Evolutionary conservation across 2,797 vertebrate genomes (phyloP).

Genomic region (Dendrocincla tyrannina): DNA sequence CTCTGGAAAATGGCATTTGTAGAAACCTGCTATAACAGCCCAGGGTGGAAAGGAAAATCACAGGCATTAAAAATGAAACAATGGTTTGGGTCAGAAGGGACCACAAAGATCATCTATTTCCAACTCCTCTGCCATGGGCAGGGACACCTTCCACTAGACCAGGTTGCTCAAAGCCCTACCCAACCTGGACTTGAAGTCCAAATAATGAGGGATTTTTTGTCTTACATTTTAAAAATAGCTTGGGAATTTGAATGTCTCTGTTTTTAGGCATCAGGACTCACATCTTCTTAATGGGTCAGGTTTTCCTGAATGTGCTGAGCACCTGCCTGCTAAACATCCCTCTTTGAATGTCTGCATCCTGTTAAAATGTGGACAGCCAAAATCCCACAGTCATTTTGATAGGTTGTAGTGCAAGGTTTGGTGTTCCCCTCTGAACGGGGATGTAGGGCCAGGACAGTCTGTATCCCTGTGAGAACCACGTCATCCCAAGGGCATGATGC

Average conservation of each 20-base stretch:
- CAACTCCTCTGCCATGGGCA: background rate
- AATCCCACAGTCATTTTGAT: background rate
- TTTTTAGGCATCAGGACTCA: background rate
- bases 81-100: background rate
- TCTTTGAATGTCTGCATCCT: background rate
- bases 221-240: background rate
- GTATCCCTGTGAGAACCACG: background rate
- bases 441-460: background rate
- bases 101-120: background rate
- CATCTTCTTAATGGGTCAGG: background rate
- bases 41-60: background rate
- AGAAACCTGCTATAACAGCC: background rate
- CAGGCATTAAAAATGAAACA: background rate
- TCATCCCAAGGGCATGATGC: background rate
- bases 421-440: background rate
- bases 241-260: background rate
- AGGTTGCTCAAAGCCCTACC: background rate
- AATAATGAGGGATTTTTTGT: background rate
- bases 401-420: background rate
- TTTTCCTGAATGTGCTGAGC: background rate
- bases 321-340: background rate
- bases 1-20: background rate
- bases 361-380: background rate
- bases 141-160: background rate
- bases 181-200: background rate